These are phyloP conservation scores for Biston stratarius DNA, from an alignment of 2,888 invertebrate genomes.

Conservation along the genomic window DNA sequence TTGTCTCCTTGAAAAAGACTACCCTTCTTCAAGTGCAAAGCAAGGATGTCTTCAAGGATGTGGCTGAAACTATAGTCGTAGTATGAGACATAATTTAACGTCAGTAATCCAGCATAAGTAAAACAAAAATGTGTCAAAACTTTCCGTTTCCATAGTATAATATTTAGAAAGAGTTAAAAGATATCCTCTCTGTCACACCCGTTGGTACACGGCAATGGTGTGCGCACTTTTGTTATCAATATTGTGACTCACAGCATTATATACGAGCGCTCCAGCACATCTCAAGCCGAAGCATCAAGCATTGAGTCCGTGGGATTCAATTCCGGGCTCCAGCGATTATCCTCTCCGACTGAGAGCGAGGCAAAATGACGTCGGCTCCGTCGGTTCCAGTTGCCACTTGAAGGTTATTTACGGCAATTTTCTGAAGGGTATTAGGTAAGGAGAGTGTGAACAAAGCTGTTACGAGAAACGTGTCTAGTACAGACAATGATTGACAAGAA, in stretches of 20 bases:
- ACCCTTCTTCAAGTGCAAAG: no score
- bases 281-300: constrained; percentile 42
- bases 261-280: constrained; percentile 15
- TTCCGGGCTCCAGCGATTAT: constrained; percentile 58
- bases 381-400: constrained; percentile 55
- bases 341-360: constrained; percentile 55
- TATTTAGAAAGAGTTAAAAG: no score
- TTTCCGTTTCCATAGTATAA: no score
- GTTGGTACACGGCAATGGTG: neutral
- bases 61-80: no score
- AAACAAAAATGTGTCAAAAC: no score
- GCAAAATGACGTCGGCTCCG: constrained; percentile 56
- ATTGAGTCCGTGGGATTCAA: constrained; percentile 48
- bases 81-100: no score
- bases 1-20: no score
- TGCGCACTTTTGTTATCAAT: neutral
- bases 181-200: no score
- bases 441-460: constrained; percentile 10
- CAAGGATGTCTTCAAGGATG: no score
- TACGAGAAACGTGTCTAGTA: neutral
- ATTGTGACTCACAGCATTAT: constrained; percentile 8
- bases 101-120: no score
- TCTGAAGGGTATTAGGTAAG: constrained; percentile 36
- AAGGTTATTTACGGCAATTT: constrained; percentile 67
- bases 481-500: neutral